These are phyloP conservation scores for Genyomyrus donnyi DNA, from an alignment of 2,113 vertebrate species.

Conservation along the genomic window DNA sequence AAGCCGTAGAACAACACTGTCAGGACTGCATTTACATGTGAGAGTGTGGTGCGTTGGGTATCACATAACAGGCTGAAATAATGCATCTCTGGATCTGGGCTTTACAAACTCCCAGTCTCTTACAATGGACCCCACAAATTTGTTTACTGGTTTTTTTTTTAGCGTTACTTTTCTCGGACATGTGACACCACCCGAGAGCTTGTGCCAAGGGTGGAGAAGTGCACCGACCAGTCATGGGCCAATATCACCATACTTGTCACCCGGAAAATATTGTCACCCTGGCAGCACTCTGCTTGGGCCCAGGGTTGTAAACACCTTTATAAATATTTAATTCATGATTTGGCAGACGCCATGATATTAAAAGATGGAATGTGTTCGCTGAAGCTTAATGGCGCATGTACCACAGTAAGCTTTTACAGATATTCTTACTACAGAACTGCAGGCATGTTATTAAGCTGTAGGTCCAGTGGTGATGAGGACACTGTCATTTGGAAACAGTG, in stretches of 20 bases:
- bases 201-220: background rate
- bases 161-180: background rate
- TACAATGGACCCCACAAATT: background rate
- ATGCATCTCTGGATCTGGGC: background rate
- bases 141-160: background rate
- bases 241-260: slow-evolving; percentile 6
- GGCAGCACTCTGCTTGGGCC: background rate
- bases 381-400: background rate
- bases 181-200: background rate
- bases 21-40: background rate
- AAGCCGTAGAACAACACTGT: background rate
- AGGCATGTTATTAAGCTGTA: background rate
- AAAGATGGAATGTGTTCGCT: background rate
- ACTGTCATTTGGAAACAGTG: background rate
- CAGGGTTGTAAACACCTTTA: background rate
- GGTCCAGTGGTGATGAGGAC: background rate
- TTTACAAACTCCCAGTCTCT: background rate
- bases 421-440: background rate
- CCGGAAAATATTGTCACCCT: background rate
- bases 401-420: background rate
- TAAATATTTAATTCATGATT: slow-evolving; percentile 1
- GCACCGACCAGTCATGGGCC: background rate
- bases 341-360: slow-evolving; percentile 1
- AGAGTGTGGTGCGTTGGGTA: background rate
- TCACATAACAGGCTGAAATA: background rate